phyloP scores from a whole-genome alignment of 2,797 vertebrate genomes.

The Gymnocypris eckloni region DNA sequence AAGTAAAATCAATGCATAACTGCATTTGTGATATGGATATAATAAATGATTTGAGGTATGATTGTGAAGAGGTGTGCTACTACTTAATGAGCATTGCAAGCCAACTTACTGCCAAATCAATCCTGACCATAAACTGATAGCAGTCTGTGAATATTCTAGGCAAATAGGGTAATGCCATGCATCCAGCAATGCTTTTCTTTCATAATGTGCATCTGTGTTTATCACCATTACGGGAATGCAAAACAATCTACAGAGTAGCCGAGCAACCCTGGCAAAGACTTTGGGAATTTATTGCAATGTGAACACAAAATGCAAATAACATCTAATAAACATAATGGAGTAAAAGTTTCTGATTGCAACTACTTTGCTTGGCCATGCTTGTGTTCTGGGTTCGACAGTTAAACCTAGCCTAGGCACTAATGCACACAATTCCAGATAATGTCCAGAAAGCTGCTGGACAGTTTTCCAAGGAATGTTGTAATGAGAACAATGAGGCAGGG shows the following conservation, averaged over 20 bases:
- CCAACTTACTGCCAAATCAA: constrained; percentile 13
- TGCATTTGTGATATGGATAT: not conserved
- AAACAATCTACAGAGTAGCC: not conserved
- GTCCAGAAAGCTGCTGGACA: constrained; percentile 24
- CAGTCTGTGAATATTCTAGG: not conserved
- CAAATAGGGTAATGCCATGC: not conserved
- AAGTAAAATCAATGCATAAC: not conserved
- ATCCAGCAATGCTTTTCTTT: not conserved
- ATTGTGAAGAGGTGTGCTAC: not conserved
- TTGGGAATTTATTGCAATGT: not conserved
- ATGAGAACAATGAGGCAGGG: constrained; percentile 30
- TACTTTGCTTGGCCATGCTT: constrained; percentile 5
- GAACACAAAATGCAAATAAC: not conserved
- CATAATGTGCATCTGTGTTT: not conserved
- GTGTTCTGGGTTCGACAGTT: not conserved
- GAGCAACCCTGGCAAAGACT: not conserved
- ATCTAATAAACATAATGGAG: not conserved
- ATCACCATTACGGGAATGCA: constrained; percentile 4
- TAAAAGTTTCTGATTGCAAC: not conserved
- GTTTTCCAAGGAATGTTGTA: constrained; percentile 37
- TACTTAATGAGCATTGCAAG: not conserved
- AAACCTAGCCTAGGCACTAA: not conserved
- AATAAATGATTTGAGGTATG: not conserved
- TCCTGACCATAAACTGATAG: constrained; percentile 15
- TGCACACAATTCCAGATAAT: constrained; percentile 29